These are phyloP conservation scores for Muschampia plurimacula DNA, from an alignment of 2,888 invertebrate genomes.

Conservation along the genomic window DNA sequence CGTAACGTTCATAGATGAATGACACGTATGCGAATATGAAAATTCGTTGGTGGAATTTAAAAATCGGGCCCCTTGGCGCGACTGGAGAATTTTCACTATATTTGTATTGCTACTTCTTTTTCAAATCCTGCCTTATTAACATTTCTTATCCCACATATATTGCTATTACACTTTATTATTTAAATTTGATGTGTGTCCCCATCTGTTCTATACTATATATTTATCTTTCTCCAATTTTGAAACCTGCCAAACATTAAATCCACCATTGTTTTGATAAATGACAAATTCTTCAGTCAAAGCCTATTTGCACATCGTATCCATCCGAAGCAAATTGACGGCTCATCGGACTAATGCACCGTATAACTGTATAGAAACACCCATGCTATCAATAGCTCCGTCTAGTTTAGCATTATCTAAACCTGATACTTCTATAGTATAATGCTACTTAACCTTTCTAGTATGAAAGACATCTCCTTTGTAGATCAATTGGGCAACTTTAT, in stretches of 20 bases:
- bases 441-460: neutral
- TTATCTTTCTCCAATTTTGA: neutral
- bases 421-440: conserved; percentile 13
- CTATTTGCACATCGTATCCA: conserved; percentile 39
- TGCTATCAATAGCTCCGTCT: conserved; percentile 25
- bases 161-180: neutral
- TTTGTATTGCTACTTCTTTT: neutral
- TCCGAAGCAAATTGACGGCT: conserved; percentile 56
- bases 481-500: neutral
- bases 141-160: neutral
- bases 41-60: too few relatives aligned
- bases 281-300: conserved; percentile 34
- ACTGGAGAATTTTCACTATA: conserved; percentile 32
- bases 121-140: neutral
- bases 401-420: neutral
- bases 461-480: neutral
- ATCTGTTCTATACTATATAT: neutral
- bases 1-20: too few relatives aligned
- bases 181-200: neutral
- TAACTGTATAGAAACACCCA: conserved; percentile 40
- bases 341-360: conserved; percentile 52
- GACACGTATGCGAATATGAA: too few relatives aligned
- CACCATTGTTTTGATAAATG: neutral
- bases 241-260: neutral
- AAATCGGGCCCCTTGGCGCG: neutral